Evolutionary conservation across 1,140 invertebrate species (phyloP), one percentile per base, ranked within the genome.

Genomic region (Drosophila lacertosa): DNA sequence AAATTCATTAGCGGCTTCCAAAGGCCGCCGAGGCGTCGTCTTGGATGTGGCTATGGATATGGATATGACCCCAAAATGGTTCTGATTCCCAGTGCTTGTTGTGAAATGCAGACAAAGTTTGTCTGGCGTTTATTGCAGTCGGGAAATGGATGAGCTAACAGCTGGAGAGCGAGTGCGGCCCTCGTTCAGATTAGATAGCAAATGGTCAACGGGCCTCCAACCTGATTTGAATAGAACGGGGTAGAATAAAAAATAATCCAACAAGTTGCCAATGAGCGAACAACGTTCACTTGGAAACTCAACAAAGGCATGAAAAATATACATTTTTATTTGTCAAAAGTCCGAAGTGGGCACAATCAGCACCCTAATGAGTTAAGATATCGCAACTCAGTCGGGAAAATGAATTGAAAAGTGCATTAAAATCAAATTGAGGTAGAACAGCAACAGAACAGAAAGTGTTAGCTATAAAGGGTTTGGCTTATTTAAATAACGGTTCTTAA

Each of bases 81-180:
- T 40, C 33, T 60, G 18, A 22, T 63, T 54, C 10, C 2, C 15
- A n/a, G n/a, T n/a, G 35, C 39, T 10, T 59, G 42, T 74, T 74
- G 59, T 74, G 58, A 74, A 69, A 70, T 72, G 68, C 39, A 20
- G 29, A 20, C 57, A 20, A 82, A 71, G 53, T 74, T 39, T 26
- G 40, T 57, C 35, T 59, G 37, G 24, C 33, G 57, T 84, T 86
- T 83, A 83, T 86, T 83, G 80, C 80, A 83, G 59, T 83, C 86
- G 65, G 80, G 64, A 81, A 81, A 86, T 86, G 72, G 81, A 86
- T 88, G 82, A 74, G 81, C 77, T 86, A 84, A 84, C 81, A 84
- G 81, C 81, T 81, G 81, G 81, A 84, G 80, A 83, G 80, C 78
- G 76, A 83, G 77, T 81, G 77, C 59, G 33, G 74, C 79, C 77